These are phyloP conservation scores for Dryocosmus kuriphilus DNA, from an alignment of 2,888 invertebrate species.

Conservation along the genomic window DNA sequence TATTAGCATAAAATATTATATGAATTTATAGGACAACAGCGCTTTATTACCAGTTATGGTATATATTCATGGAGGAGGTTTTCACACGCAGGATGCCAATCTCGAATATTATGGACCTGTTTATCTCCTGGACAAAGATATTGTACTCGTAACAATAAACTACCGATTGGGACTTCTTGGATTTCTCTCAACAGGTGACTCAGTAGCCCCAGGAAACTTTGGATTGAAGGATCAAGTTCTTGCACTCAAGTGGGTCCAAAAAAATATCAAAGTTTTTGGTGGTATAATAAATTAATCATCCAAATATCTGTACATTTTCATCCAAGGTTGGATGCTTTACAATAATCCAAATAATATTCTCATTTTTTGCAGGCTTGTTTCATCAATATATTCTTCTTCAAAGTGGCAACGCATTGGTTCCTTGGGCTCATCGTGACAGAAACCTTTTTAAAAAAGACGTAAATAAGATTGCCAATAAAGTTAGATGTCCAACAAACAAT, in stretches of 20 bases:
- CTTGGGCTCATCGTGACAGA: conserved; percentile 67
- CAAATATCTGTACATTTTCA: background rate
- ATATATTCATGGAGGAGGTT: conserved; percentile 67
- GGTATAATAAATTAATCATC: background rate
- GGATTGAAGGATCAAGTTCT: conserved; percentile 18
- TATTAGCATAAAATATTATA: no score
- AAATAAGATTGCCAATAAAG: conserved; percentile 80
- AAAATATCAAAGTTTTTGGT: conserved; percentile 9
- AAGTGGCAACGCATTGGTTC: conserved; percentile 52
- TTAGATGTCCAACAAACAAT: conserved; percentile 81
- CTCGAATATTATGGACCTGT: conserved; percentile 63
- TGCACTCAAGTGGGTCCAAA: no score
- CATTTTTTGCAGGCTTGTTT: conserved; percentile 53
- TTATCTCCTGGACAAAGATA: conserved; percentile 62
- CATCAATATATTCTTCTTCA: conserved; percentile 60
- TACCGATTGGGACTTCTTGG: conserved; percentile 65
- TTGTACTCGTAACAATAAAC: conserved; percentile 68
- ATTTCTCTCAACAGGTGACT: conserved; percentile 41
- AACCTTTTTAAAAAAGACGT: conserved; percentile 82
- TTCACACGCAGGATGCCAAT: conserved; percentile 55
- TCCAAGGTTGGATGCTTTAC: background rate
- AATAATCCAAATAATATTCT: background rate
- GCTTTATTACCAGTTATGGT: conserved; percentile 62
- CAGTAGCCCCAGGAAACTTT: conserved; percentile 51
- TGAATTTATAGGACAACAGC: conserved; percentile 7